Base-by-base conservation (phyloP, 2,113 vertebrate species). In the Phalacrocorax brasilianus region DNA sequence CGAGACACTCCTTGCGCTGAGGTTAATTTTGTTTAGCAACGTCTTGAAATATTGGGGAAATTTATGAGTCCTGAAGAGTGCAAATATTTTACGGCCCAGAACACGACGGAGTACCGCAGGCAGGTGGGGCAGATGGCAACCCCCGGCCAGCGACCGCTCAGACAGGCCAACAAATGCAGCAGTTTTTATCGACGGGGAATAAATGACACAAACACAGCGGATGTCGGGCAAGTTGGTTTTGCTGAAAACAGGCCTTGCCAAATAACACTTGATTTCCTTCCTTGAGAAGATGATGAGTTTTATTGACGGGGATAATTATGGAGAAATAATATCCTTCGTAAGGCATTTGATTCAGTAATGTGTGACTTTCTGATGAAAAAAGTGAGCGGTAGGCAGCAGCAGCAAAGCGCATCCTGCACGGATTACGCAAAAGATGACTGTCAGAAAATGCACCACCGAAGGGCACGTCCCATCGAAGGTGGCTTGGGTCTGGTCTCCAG, bases 51-150 rank as follows among this genome's bases (percentile, higher is more conserved):
- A 55, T 4, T 7, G 72, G 45, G 45, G 45, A n/a, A 28, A 88
- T 76, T 58, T 38, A 70, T 15, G 71, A 77, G 58, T 35, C 28
- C 58, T 7, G 7, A n/a, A 6, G 38, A 71, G 33, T 3, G 24
- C 44, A 45, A 59, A n/a, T 21, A 53, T 47, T 70, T 52, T 20
- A 19, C 66, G 17, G 9, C 6, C 5, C 17, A 6, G 65, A 47
- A 5, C 2, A 27, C 2, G 7, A 35, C 0, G 11, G 58, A n/a
- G 26, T 5, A 15, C 6, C 2, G 5, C 23, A 6, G 72, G 78
- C 85, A 32, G 78, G 79, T 23, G 19, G 44, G 50, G 50, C 62
- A 63, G 58, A 3, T 27, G 11, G 67, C 19, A 16, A 23, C 15
- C 49, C 68, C 56, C 4, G 3, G 70, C 62, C 15, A 23, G 8